Evolutionary conservation across 2,797 vertebrate species (phyloP).

Genomic region (Thunnus albacares): DNA sequence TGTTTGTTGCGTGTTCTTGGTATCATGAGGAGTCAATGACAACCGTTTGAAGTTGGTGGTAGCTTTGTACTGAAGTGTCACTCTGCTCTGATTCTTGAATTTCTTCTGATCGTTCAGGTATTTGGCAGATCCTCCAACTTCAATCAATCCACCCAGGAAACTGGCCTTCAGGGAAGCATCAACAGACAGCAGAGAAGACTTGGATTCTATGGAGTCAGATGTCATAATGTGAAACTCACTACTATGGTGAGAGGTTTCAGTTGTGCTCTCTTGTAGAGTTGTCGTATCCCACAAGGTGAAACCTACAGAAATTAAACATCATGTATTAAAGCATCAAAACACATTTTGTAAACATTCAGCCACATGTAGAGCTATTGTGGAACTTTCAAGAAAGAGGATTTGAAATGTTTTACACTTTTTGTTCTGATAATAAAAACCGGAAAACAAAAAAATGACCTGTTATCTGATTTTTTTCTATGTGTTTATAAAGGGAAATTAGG

Average conservation of each 20-base stretch:
- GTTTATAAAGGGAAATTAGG: too few relatives aligned
- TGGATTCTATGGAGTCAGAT: constrained; percentile 31
- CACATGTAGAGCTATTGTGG: background rate
- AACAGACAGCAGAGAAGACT: constrained; percentile 12
- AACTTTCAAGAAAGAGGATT: too few relatives aligned
- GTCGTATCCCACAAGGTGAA: constrained; percentile 27
- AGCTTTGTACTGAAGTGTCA: constrained; percentile 44
- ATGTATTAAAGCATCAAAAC: too few relatives aligned
- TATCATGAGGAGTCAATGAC: constrained; percentile 36
- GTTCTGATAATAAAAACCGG: too few relatives aligned
- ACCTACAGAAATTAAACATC: constrained; percentile 13
- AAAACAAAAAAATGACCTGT: too few relatives aligned
- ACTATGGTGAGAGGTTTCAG: background rate
- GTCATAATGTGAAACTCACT: constrained; percentile 15
- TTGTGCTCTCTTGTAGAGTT: background rate
- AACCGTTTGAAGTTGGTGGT: constrained; percentile 42
- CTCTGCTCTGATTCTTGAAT: constrained; percentile 18
- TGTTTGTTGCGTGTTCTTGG: background rate
- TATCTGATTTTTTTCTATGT: too few relatives aligned
- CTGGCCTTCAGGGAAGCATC: constrained; percentile 27
- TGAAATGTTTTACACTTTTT: too few relatives aligned
- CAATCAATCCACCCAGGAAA: constrained; percentile 19
- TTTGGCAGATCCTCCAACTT: constrained; percentile 43
- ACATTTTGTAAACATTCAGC: too few relatives aligned
- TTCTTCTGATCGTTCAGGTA: constrained; percentile 43